Evolutionary conservation across 2,113 vertebrate species (phyloP), one percentile per base, ranked within the genome.

Genomic region (Cyrtonyx montezumae): DNA sequence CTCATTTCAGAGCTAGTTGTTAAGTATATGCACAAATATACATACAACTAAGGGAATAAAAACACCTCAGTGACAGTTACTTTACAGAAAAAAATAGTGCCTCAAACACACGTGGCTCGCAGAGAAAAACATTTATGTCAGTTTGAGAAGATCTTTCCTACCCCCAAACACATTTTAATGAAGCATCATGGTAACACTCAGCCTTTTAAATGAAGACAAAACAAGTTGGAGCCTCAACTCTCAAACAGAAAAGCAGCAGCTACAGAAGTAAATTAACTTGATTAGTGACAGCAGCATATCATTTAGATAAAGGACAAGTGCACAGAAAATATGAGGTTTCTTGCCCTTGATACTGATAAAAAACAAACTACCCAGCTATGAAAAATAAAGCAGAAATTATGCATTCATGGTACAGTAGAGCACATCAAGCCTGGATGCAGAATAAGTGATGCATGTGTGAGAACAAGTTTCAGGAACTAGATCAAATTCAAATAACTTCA

Each of bases 401-500:
- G 4, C 13, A 7, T 34, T 77, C 28, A 59, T 13, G 32, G 46
- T 62, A 80, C 7, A 2, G 53, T n/a, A 89, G 2, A 8, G 28
- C 25, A 69, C 18, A 16, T 78, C 40, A 63, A 2, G 0, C 17
- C 51, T 71, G 37, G 13, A 91, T 53, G 48, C 13, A 65, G 22
- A 91, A 63, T 5, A 80, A 28, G 45, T 28, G 28, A 85, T 5
- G 9, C 48, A 88, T 25, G 75, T 9, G 21, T 37, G 51, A 42
- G 43, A 89, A 85, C 85, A 88, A 68, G 9, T 51, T 74, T 73
- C 51, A 94, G 18, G 70, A 79, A 93, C 28, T 25, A 32, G 46
- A 83, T 1, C 83, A 80, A 88, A 63, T 25, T 81, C 48, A 82
- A 84, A 15, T n/a, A 56, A 12, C 88, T 97, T 94, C 94, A 55